Evolutionary conservation across 2,888 invertebrate species (phyloP), one percentile per base, ranked within the genome.

Genomic region (Orthonevra nobilis): DNA sequence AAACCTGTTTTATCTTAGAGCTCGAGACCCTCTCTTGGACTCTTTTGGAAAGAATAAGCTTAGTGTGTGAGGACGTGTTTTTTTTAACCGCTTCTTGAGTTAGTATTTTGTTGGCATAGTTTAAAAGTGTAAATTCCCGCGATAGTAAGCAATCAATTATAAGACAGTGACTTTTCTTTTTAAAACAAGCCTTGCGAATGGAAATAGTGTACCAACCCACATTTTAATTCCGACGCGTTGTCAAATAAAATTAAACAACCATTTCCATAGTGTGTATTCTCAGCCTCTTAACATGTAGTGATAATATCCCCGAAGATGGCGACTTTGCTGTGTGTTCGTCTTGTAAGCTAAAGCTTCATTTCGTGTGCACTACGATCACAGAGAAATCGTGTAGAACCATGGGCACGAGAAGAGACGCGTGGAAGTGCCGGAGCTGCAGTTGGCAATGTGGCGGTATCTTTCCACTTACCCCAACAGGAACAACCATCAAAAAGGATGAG

Each of bases 401-500:
- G 42, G 10, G 20, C 2, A 20, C 42, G 12, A 44, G 26, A 44
- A 44, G 42, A 9, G 42, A 48, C 20, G 1, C 9, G 1, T 32
- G 48, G 48, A 48, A 10, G 32, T 48, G 48, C 15, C 48, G 32
- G 5, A 19, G 17, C 5, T 48, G 48, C 10, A 15, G 48, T 5
- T 10, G 32, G 30, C 19, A 20, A 40, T 40, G 1, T 6, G 1
- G 4, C 12, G 2, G 34, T 12, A 4, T 34, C 34, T 7, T 4
- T 19, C 20, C 40, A 4, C 40, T n/a, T 19, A 17, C 40, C 10
- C 14, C 3, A 6, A 10, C 40, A 15, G 19, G 19, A 3, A 40
- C 3, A 20, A 4, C 0, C 40, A 40, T 19, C 4, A 1, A 15
- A 40, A 10, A 3, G 20, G 20, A 17, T n/a, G 40, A 19, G 20